These are phyloP conservation scores for Drosophila hawaiiensis DNA, from an alignment of 2,888 invertebrate genomes.

Conservation along the genomic window DNA sequence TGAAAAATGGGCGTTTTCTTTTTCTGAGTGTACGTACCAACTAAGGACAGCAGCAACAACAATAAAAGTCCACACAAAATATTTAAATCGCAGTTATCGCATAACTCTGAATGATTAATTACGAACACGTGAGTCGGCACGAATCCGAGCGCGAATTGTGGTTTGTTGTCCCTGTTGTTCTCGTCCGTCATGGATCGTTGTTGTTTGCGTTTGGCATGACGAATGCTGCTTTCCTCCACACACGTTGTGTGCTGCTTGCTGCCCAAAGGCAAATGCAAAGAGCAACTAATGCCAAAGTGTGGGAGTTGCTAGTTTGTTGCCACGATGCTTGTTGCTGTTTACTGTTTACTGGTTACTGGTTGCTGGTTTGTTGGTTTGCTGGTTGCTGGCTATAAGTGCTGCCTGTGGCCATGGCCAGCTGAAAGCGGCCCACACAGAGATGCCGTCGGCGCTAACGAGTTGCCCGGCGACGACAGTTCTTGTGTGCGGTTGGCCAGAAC, in stretches of 20 bases:
- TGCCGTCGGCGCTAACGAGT: constrained; percentile 47
- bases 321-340: constrained; percentile 17
- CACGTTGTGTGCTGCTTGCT: background rate
- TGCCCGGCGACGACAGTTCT: constrained; percentile 50
- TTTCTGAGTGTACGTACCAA: background rate
- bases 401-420: constrained; percentile 59
- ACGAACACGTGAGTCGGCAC: constrained; percentile 39
- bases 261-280: constrained; percentile 22
- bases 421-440: constrained; percentile 53
- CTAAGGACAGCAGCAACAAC: constrained; percentile 3
- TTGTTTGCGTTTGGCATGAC: constrained; percentile 37
- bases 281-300: constrained; percentile 24
- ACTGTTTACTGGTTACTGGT: constrained; percentile 7
- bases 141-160: constrained; percentile 21
- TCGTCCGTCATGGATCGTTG: constrained; percentile 30
- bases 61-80: background rate
- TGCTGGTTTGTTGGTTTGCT: constrained; percentile 4
- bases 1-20: background rate
- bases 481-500: constrained; percentile 50
- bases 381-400: constrained; percentile 10
- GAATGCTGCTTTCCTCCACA: constrained; percentile 26
- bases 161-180: constrained; percentile 9
- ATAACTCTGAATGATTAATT: constrained; percentile 44
- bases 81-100: constrained; percentile 45
- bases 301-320: constrained; percentile 37